Evolutionary conservation across 2,888 invertebrate genomes (phyloP).

Genomic region (Rutpela maculata): DNA sequence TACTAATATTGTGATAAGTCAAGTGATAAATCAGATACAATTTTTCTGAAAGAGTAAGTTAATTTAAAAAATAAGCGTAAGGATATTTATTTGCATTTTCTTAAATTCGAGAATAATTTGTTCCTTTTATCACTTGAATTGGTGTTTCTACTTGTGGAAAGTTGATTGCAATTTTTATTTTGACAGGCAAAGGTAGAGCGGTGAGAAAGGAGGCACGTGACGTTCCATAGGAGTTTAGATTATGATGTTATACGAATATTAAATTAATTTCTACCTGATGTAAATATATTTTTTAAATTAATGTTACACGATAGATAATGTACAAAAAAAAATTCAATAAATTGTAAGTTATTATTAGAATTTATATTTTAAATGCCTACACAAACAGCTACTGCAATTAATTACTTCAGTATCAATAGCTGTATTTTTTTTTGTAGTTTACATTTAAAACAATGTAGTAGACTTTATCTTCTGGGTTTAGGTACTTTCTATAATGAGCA

Average conservation of each 20-base stretch:
- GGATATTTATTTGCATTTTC: neutral
- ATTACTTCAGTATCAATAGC: too few relatives aligned
- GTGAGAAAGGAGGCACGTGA: conserved; percentile 15
- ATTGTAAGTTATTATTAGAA: conserved; percentile 29
- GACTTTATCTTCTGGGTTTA: too few relatives aligned
- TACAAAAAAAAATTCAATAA: conserved; percentile 24
- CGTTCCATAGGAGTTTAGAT: conserved; percentile 36
- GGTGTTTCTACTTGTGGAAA: conserved; percentile 11
- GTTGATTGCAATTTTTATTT: conserved; percentile 55
- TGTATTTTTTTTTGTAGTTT: too few relatives aligned
- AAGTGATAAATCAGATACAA: conserved; percentile 28
- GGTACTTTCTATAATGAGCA: too few relatives aligned
- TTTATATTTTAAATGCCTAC: conserved; percentile 22
- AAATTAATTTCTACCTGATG: conserved; percentile 35
- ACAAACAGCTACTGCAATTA: neutral
- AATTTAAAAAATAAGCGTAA: neutral
- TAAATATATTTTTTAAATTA: conserved; percentile 38
- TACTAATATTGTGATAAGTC: conserved; percentile 22
- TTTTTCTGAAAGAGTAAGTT: neutral
- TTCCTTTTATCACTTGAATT: conserved; percentile 22
- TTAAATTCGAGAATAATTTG: neutral
- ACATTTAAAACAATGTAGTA: too few relatives aligned
- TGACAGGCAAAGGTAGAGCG: conserved; percentile 62
- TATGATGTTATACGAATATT: conserved; percentile 22
- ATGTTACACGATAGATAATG: conserved; percentile 23